Evolutionary conservation across 2,888 invertebrate species (phyloP).

Genomic region (Tachystola acroxantha): DNA sequence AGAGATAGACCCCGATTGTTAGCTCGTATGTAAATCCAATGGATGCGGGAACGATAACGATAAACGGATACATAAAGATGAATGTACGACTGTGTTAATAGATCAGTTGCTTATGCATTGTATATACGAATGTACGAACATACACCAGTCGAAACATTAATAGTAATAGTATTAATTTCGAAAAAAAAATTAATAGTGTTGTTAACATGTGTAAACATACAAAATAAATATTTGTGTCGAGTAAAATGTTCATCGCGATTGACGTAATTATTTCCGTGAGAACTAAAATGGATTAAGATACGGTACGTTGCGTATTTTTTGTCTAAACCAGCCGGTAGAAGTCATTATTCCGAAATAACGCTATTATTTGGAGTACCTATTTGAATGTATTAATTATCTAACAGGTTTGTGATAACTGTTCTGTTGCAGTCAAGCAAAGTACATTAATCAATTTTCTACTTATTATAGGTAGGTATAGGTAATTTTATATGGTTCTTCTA

Average conservation of each 20-base stretch:
- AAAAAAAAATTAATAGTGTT: too few species aligned
- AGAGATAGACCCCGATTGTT: conserved; percentile 65
- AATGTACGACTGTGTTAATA: conserved; percentile 14
- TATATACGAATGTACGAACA: too few species aligned
- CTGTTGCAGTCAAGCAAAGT: neutral
- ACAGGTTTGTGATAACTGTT: neutral
- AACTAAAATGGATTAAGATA: conserved; percentile 13
- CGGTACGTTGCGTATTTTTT: conserved; percentile 2
- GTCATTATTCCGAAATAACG: conserved; percentile 2
- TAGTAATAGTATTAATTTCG: conserved; percentile 22
- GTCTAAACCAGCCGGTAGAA: conserved; percentile 1
- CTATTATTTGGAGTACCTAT: neutral
- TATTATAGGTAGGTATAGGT: too few species aligned
- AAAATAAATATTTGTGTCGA: conserved; percentile 1
- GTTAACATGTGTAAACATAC: neutral
- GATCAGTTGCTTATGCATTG: conserved; percentile 10
- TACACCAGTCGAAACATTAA: conserved; percentile 12
- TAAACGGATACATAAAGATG: conserved; percentile 35
- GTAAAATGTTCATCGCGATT: conserved; percentile 11
- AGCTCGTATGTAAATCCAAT: conserved; percentile 63
- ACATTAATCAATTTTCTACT: too few species aligned
- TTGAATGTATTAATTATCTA: conserved; percentile 3
- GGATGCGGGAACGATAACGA: conserved; percentile 44
- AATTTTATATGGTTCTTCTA: too few species aligned
- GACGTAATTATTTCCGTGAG: conserved; percentile 19